Conservation (phyloP, 2,113 vertebrate genomes). For the Rhinogobius similis region DNA sequence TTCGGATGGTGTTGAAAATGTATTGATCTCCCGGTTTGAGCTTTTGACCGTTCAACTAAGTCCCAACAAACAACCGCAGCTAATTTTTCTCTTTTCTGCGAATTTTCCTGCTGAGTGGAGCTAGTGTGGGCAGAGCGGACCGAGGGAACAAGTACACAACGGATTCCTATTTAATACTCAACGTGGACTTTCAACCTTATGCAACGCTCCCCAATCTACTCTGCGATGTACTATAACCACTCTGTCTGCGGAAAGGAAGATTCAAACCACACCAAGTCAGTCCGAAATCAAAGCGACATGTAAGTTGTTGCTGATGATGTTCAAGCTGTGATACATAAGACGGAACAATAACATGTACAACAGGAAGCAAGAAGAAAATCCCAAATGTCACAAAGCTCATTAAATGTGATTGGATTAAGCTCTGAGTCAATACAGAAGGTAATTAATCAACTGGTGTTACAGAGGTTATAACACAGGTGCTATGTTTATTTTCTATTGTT, state of each 20-base stretch:
- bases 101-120: conserved; percentile 28
- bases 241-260: background rate
- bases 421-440: conserved; percentile 41
- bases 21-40: conserved; percentile 60
- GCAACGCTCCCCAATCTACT: conserved; percentile 12
- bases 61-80: conserved; percentile 56
- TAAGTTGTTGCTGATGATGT: background rate
- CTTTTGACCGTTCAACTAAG: conserved; percentile 57
- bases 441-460: conserved; percentile 50
- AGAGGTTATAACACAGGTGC: conserved; percentile 26
- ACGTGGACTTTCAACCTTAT: conserved; percentile 55
- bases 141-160: conserved; percentile 23
- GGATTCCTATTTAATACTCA: conserved; percentile 30
- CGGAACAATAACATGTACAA: background rate
- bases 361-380: conserved; percentile 11
- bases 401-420: conserved; percentile 51
- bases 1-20: conserved; percentile 51
- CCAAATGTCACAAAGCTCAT: conserved; percentile 58
- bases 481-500: background rate
- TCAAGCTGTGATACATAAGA: background rate
- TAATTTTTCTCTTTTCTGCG: conserved; percentile 50
- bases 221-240: background rate
- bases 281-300: conserved; percentile 6
- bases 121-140: conserved; percentile 15
- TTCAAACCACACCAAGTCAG: background rate